Conservation (phyloP, 1,140 invertebrate species). For the Wasmannia auropunctata region DNA sequence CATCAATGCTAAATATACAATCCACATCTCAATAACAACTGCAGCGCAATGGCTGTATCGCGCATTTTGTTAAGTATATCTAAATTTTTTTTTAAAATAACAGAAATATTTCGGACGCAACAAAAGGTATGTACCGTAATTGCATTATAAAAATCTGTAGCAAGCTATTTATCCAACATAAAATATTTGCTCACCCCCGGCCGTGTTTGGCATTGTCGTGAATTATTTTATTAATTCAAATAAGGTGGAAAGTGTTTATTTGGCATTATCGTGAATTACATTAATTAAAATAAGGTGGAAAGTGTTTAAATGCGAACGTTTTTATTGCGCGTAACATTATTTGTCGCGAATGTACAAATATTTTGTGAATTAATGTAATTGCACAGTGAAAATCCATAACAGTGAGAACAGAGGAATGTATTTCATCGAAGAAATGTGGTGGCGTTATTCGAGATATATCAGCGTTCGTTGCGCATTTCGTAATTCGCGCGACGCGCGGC, state of each 20-base stretch:
- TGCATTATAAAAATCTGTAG: slow-evolving; percentile 36
- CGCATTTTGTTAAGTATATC: background rate
- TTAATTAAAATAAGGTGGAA: slow-evolving; percentile 14
- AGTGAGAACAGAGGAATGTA: background rate
- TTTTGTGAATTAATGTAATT: background rate
- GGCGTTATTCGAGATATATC: background rate
- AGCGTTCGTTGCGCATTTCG: background rate
- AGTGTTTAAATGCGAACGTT: background rate
- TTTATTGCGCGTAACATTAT: background rate
- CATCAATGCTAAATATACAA: background rate
- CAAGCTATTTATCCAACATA: background rate
- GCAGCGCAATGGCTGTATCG: background rate
- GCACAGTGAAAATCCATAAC: too few relatives aligned
- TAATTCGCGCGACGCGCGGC: background rate
- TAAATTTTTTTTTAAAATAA: slow-evolving; percentile 15
- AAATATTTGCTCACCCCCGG: slow-evolving; percentile 4
- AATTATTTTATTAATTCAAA: slow-evolving; percentile 33
- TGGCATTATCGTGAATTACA: slow-evolving; percentile 6
- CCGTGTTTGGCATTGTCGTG: background rate
- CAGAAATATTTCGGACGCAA: slow-evolving; percentile 31
- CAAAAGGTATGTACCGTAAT: slow-evolving; percentile 25
- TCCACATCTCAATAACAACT: background rate
- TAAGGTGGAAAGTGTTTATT: background rate
- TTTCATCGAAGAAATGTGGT: background rate
- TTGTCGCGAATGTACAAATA: background rate